Evolutionary conservation across 2,888 invertebrate genomes (phyloP).

Genomic region (Metellina segmentata): DNA sequence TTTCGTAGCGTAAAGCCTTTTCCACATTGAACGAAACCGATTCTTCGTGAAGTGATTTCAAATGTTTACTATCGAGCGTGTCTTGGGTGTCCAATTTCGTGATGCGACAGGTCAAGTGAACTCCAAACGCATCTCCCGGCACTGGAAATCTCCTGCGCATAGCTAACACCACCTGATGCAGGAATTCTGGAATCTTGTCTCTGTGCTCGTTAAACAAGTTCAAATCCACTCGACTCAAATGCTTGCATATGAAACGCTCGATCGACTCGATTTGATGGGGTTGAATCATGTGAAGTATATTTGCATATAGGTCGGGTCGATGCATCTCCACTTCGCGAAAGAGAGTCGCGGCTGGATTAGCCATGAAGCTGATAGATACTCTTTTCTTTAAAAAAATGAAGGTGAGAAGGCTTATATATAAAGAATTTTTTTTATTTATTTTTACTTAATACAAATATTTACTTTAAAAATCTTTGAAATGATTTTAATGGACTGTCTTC

Average conservation of each 20-base stretch:
- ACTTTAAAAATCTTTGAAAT: too few species aligned
- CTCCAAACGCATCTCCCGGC: slow-evolving; percentile 22
- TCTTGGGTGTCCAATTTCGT: slow-evolving; percentile 24
- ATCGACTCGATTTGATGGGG: background rate
- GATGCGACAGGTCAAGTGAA: slow-evolving; percentile 3
- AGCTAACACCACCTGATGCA: background rate
- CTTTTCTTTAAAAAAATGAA: too few species aligned
- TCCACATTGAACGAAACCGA: slow-evolving; percentile 8
- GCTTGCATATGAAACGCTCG: background rate
- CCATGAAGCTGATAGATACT: too few species aligned
- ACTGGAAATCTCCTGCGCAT: too few species aligned
- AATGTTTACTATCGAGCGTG: slow-evolving; percentile 19
- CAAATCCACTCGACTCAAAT: background rate
- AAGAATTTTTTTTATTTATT: too few species aligned
- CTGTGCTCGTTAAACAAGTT: background rate
- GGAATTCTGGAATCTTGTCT: slow-evolving; percentile 7
- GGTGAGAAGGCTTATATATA: too few species aligned
- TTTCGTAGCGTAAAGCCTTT: background rate
- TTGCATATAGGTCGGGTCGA: background rate
- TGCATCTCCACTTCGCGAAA: background rate
- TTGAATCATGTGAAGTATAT: background rate
- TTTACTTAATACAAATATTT: too few species aligned
- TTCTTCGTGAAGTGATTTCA: background rate
- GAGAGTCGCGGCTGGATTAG: background rate
- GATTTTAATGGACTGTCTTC: too few species aligned